Evolutionary conservation across 2,888 invertebrate species (phyloP), one percentile per base, ranked within the genome.

Genomic region (Unio pictorum): DNA sequence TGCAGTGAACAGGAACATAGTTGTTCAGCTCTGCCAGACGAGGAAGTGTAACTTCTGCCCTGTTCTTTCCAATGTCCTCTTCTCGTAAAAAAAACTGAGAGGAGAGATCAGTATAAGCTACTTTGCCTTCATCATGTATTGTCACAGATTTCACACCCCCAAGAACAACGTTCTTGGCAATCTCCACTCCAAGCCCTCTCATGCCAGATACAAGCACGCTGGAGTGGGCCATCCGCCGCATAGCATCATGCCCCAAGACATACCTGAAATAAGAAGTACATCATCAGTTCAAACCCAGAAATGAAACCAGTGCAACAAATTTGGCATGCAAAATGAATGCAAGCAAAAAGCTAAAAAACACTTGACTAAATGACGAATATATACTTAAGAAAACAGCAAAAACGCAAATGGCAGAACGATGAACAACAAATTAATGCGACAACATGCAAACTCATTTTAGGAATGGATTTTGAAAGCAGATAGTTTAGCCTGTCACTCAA

Each of bases 131-230:
- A 91, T 98, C 98, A 91, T 98, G 98, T 83, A 99, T 92, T 70
- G 98, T 98, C 82, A 99, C 98, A 68, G 97, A 96, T 91, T 98
- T 97, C 69, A 99, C 98, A 83, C 99, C 99, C 85, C 96, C 96
- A 81, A 99, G 94, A 85, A 99, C 97, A 83, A 99, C 95, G 91
- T 99, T 99, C 92, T 99, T 99, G 15, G 99, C 98, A 72, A 99
- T 93, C 92, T 99, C 99, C 55, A 99, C 95, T 64, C 99, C 99
- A 67, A 99, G 93, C 66, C 98, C 98, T 68, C 95, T 95, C 82
- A 99, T 92, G 26, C 99, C 99, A 20, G 96, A 97, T 84, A 99
- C 94, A 74, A 99, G 93, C 69, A 99, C 96, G 88, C 97, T 96
- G 68, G 98, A 96, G 83, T 93, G 93, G 72, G 97, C 97, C 97